Base-by-base conservation (phyloP, 2,113 vertebrate genomes). In the Leptosomus discolor region DNA sequence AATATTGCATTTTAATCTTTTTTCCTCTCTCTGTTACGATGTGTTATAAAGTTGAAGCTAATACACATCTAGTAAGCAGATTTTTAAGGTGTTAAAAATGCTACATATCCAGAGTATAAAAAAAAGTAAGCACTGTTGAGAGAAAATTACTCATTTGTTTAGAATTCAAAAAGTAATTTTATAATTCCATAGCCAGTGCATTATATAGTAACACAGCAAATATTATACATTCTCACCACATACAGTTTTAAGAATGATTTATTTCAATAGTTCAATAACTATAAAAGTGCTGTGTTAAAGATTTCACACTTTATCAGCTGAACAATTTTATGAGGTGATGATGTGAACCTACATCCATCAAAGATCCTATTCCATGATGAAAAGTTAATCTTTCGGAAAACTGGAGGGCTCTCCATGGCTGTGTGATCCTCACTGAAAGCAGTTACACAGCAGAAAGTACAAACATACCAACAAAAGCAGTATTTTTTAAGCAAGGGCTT, bases 341-440 rank as follows among this genome's bases (percentile, higher is more conserved):
- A 79, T 70, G 74, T 65, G 75, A 95, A 82, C 58, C 9, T n/a
- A 48, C 71, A 93, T 87, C 54, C 61, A 91, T 87, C 57, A 94
- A 87, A 87, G 36, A 92, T 73, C n/a, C 39, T 71, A 63, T 60
- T 67, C 50, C 11, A 12, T 21, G 71, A 78, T 14, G 58, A 87
- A 91, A 91, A 96, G 27, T 69, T 93, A 96, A 73, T 84, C 48
- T 63, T 64, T 94, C 73, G 91, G 82, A 74, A 94, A 92, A 76
- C 91, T 57, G 54, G 29, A 88, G 73, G n/a, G 14, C 30, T 94
- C 22, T 76, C 24, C 13, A 22, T 73, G 77, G 37, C 58, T 94
- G 51, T 39, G 39, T 69, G 86, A 65, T 80, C 94, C n/a, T 74
- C 56, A 95, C 92, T 23, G 73, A 88, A 74, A 48, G 58, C 41